A percentile compares a stretch with the other conserved stretches of the same genome.
Conservation (phyloP, 2,888 invertebrate genomes). For the Carabus problematicus region DNA sequence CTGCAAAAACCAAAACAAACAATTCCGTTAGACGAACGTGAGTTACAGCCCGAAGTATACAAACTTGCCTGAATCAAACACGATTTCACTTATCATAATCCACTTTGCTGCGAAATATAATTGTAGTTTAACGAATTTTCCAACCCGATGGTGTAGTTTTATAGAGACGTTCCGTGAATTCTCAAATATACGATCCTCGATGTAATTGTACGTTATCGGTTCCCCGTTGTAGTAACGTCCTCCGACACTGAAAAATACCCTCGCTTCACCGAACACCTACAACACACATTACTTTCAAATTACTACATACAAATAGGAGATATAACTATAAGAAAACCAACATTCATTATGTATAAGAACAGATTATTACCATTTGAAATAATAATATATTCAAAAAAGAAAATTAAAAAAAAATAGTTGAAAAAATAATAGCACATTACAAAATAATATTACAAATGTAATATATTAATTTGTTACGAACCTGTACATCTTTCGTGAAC, state of each 20-base stretch:
- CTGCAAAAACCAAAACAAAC: conserved; percentile 52
- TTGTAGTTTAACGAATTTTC: conserved; percentile 79
- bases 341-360: neutral
- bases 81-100: conserved; percentile 90
- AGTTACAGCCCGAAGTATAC: neutral
- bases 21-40: neutral
- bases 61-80: conserved; percentile 78
- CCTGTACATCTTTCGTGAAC: conserved; percentile 83
- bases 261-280: conserved; percentile 81
- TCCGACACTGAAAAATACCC: conserved; percentile 81
- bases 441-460: neutral
- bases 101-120: conserved; percentile 83
- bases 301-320: neutral
- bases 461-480: conserved; percentile 52
- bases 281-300: conserved; percentile 45
- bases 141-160: conserved; percentile 81
- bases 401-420: neutral
- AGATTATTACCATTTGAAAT: conserved; percentile 41
- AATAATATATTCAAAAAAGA: conserved; percentile 45
- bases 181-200: conserved; percentile 82
- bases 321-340: neutral
- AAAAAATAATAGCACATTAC: neutral
- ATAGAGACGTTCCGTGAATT: conserved; percentile 82
- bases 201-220: conserved; percentile 75
- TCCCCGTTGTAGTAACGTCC: conserved; percentile 79